Conservation (phyloP, 2,888 invertebrate genomes). For the Ophraella communa region DNA sequence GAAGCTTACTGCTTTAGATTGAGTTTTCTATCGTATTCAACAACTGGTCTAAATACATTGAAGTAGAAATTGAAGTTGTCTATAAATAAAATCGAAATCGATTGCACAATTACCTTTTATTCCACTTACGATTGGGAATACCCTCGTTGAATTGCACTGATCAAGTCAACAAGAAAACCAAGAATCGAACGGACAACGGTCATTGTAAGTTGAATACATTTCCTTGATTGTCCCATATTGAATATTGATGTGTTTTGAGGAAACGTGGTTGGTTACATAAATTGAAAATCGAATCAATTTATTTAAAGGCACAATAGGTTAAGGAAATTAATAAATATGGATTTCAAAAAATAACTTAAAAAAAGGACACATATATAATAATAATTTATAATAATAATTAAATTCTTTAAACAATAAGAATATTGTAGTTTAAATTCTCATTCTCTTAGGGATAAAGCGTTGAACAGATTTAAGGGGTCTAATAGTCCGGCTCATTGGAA, state of each 20-base stretch:
- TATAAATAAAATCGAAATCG: slow-evolving; percentile 25
- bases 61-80: slow-evolving; percentile 12
- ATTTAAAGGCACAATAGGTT: too few relatives aligned
- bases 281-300: too few relatives aligned
- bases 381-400: too few relatives aligned
- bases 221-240: slow-evolving; percentile 9
- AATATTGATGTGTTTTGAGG: not conserved
- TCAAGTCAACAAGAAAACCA: slow-evolving; percentile 24
- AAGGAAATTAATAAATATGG: too few relatives aligned
- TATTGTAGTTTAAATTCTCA: too few relatives aligned
- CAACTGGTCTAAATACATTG: slow-evolving; percentile 1
- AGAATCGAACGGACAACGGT: slow-evolving; percentile 22
- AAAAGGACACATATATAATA: too few relatives aligned
- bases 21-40: not conserved
- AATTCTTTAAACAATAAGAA: too few relatives aligned
- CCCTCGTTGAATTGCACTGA: slow-evolving; percentile 16
- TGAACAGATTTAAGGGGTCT: too few relatives aligned
- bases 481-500: too few relatives aligned
- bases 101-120: slow-evolving; percentile 24
- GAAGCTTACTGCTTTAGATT: too few relatives aligned
- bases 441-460: too few relatives aligned
- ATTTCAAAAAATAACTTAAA: too few relatives aligned
- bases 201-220: slow-evolving; percentile 11
- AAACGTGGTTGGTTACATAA: not conserved
- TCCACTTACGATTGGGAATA: slow-evolving; percentile 15